Evolutionary conservation across 2,888 invertebrate species (phyloP).

Genomic region (Frankliniella intonsa): DNA sequence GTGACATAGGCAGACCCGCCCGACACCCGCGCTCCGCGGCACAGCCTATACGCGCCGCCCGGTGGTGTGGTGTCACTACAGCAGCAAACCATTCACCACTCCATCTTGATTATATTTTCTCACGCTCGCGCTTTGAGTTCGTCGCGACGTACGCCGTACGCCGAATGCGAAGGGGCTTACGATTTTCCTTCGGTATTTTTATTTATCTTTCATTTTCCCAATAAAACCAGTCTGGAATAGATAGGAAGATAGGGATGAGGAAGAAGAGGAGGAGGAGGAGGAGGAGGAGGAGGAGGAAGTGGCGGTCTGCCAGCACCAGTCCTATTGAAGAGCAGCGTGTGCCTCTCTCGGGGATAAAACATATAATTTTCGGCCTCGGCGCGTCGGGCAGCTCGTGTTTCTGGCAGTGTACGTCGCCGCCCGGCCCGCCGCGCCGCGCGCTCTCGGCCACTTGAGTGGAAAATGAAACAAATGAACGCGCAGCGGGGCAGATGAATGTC

Average conservation of each 20-base stretch:
- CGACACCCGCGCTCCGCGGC: too few relatives aligned
- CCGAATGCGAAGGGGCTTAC: too few relatives aligned
- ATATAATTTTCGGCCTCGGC: too few relatives aligned
- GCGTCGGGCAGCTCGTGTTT: too few relatives aligned
- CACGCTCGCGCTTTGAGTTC: too few relatives aligned
- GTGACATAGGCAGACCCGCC: too few relatives aligned
- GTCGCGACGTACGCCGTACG: too few relatives aligned
- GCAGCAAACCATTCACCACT: too few relatives aligned
- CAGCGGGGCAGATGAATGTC: background rate
- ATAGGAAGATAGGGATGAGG: background rate
- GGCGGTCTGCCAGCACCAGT: background rate
- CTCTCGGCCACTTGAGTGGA: slow-evolving; percentile 3
- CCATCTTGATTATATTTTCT: too few relatives aligned
- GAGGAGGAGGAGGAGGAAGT: background rate
- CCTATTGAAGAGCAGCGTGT: background rate
- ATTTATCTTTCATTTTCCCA: background rate
- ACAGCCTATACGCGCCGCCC: too few relatives aligned
- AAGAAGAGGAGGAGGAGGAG: background rate
- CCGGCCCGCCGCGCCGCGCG: background rate
- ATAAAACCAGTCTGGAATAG: background rate
- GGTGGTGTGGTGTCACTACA: too few relatives aligned
- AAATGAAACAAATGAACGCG: slow-evolving; percentile 14
- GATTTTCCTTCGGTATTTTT: background rate
- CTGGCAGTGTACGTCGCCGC: background rate
- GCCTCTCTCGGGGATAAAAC: background rate